Evolutionary conservation across 2,888 invertebrate species (phyloP).

Genomic region (Eupithecia pulchellata): DNA sequence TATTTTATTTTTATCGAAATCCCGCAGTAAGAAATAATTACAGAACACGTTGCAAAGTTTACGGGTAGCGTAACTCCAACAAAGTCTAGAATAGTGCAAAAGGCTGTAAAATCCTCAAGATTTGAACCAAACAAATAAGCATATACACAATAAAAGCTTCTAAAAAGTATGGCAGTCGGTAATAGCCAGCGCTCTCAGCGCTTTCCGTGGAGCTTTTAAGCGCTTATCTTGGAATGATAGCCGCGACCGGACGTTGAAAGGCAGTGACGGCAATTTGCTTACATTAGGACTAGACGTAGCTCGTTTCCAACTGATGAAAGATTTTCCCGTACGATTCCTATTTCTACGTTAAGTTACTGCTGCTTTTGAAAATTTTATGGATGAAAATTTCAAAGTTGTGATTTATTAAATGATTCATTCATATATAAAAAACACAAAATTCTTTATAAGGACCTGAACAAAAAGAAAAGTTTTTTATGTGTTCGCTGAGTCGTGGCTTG

Average conservation of each 20-base stretch:
- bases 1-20: too few species aligned
- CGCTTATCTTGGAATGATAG: conserved; percentile 85
- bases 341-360: not conserved
- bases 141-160: conserved; percentile 52
- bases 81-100: not conserved
- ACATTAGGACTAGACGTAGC: conserved; percentile 82
- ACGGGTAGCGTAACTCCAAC: not conserved
- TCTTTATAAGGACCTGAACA: too few species aligned
- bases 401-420: not conserved
- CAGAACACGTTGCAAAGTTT: not conserved
- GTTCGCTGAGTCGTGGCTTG: not conserved
- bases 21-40: too few species aligned
- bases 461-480: too few species aligned
- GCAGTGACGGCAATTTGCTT: conserved; percentile 84
- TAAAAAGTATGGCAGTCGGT: conserved; percentile 72
- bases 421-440: too few species aligned
- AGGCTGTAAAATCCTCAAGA: not conserved
- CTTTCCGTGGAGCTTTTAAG: conserved; percentile 83
- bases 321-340: conserved; percentile 59
- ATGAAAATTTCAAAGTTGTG: not conserved
- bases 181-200: conserved; percentile 79
- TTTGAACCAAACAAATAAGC: conserved; percentile 31
- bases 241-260: conserved; percentile 81
- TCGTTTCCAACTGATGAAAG: conserved; percentile 64
- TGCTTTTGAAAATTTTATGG: not conserved